Base-by-base conservation (phyloP, 2,888 invertebrate genomes). In the Hedychridium roseum region DNA sequence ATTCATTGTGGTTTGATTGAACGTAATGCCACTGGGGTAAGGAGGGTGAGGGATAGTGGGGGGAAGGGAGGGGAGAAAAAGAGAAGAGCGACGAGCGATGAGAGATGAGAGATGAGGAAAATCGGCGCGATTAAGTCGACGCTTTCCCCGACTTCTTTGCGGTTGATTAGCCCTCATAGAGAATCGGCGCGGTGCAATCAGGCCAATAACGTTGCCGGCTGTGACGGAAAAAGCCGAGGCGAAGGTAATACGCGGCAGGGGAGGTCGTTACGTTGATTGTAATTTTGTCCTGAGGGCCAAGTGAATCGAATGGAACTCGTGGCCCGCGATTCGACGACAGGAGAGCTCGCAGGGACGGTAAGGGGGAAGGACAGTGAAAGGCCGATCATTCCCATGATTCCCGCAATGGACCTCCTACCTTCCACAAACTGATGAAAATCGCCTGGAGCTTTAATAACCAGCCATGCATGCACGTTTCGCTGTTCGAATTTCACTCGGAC, bases 191-290 rank as follows among this genome's bases (percentile, higher is more conserved):
- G 39, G 32, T 21, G 44, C 62, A 62, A 67, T 67, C 63, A 43
- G 41, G 56, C 45, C 52, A 58, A 65, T 64, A 56, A 66, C 55
- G 54, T 51, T 46, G 46, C 44, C 54, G 53, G n/a, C n/a, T 52
- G 46, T 14, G 56, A 50, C 41, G 31, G 30, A 47, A 56, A 63
- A 54, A 16, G 15, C 12, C 16, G n/a, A n/a, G n/a, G n/a, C n/a
- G n/a, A n/a, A 40, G 35, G 27, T 32, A 50, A 54, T 57, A 43
- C 49, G 38, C 41, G 30, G 34, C 39, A 56, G 58, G 60, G 66
- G 70, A 66, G 60, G 69, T 64, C 61, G 65, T 74, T 71, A 70
- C 64, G 63, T 53, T 74, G 71, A 74, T 73, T 74, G 69, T 71
- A 74, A 74, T 73, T 70, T 68, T 57, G 59, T 65, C 32, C 36